A percentile compares a stretch with the other conserved stretches of the same genome.
Conservation (phyloP, 2,888 invertebrate species). For the Keiferia lycopersicella region DNA sequence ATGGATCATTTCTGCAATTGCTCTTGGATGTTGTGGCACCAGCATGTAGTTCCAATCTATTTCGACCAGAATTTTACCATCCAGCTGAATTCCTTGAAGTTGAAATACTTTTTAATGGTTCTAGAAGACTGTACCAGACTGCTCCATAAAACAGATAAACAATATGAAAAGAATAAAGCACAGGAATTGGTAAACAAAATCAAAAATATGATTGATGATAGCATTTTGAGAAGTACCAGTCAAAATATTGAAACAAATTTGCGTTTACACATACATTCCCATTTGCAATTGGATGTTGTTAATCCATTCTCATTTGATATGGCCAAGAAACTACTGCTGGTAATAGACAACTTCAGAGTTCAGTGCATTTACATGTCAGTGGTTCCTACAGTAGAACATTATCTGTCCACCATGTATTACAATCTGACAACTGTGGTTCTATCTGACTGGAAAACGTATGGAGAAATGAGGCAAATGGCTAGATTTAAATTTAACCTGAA, state of each 20-base stretch:
- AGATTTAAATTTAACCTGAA: conserved; percentile 89
- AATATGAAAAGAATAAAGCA: conserved; percentile 52
- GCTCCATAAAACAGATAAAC: conserved; percentile 61
- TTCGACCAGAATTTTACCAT: conserved; percentile 86
- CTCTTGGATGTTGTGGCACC: conserved; percentile 91
- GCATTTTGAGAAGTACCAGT: conserved; percentile 87
- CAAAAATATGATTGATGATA: conserved; percentile 74
- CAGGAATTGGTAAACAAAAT: conserved; percentile 60
- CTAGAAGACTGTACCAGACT: conserved; percentile 68
- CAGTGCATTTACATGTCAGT: conserved; percentile 82
- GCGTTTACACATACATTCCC: conserved; percentile 94
- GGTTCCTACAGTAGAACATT: conserved; percentile 90
- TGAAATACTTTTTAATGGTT: conserved; percentile 74
- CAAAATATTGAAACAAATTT: conserved; percentile 95
- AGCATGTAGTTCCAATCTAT: conserved; percentile 88
- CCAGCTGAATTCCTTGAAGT: conserved; percentile 83
- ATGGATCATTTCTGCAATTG: conserved; percentile 85
- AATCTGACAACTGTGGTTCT: conserved; percentile 98
- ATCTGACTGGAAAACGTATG: conserved; percentile 98
- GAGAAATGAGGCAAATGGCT: conserved; percentile 97
- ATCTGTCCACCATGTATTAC: conserved; percentile 97
- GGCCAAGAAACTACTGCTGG: conserved; percentile 83
- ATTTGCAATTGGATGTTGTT: conserved; percentile 88
- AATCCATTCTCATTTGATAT: conserved; percentile 87
- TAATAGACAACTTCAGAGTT: conserved; percentile 78